These are phyloP conservation scores for Amphiura filiformis DNA, from an alignment of 35 echinoderm and acorn worm genomes.

Conservation along the genomic window DNA sequence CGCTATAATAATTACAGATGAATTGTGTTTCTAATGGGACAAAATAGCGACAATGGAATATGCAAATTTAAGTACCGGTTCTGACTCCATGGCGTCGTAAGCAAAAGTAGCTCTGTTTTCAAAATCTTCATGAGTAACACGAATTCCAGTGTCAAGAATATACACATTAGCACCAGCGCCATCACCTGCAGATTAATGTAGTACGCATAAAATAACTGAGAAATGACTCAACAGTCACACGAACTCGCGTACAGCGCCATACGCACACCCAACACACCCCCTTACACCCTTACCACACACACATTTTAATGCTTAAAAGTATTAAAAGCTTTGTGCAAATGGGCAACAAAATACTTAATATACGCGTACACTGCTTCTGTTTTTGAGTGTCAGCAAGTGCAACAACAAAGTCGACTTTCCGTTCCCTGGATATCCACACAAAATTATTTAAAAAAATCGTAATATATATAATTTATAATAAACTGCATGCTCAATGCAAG, in stretches of 20 bases:
- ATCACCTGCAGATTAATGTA: slow-evolving; percentile 28
- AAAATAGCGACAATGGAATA: neutral
- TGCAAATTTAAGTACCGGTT: slow-evolving; percentile 32
- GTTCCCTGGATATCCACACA: no score
- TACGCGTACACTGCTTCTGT: no score
- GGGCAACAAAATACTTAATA: no score
- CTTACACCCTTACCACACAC: neutral
- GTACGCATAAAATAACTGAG: neutral
- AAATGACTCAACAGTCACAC: neutral
- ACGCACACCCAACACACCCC: neutral
- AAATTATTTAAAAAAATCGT: neutral
- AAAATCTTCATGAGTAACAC: slow-evolving; percentile 88
- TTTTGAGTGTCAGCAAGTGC: no score
- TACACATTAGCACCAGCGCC: slow-evolving; percentile 71
- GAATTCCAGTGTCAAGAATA: slow-evolving; percentile 79
- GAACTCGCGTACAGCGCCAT: no score
- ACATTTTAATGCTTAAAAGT: no score
- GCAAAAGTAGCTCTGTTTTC: slow-evolving; percentile 62
- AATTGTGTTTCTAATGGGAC: neutral
- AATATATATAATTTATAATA: neutral
- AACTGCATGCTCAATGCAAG: neutral
- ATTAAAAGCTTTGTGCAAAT: no score
- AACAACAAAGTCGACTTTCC: no score
- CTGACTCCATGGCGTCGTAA: slow-evolving; percentile 74
- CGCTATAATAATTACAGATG: neutral